Evolutionary conservation across 2,113 vertebrate species (phyloP).

Genomic region (Prochilodus magdalenae): DNA sequence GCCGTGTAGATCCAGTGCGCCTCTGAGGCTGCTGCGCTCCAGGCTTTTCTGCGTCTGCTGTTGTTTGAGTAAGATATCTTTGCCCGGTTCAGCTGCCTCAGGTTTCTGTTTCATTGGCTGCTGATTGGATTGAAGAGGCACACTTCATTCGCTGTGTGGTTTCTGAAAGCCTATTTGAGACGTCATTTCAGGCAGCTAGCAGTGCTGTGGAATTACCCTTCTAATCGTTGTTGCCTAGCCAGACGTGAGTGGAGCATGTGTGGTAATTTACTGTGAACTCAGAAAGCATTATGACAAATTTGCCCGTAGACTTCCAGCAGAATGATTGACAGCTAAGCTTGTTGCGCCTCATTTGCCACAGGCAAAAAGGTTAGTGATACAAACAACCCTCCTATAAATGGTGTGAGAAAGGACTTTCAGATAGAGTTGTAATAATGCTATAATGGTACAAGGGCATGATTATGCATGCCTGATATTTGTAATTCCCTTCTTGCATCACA

Average conservation of each 20-base stretch:
- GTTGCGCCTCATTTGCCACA: constrained; percentile 3
- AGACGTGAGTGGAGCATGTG: constrained; percentile 3
- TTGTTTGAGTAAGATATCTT: constrained; percentile 21
- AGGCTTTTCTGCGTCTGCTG: not conserved
- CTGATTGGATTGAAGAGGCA: constrained; percentile 15
- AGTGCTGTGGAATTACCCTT: constrained; percentile 31
- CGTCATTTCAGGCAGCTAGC: constrained; percentile 28
- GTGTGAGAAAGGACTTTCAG: constrained; percentile 1
- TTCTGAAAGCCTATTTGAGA: constrained; percentile 33
- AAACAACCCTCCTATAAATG: not conserved
- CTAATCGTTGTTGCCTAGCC: constrained; percentile 35
- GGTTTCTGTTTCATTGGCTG: not conserved
- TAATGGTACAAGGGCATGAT: constrained; percentile 1
- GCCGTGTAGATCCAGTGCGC: not conserved
- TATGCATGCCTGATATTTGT: not conserved
- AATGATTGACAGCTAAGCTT: constrained; percentile 29
- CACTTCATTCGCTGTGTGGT: constrained; percentile 35
- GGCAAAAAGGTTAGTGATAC: constrained; percentile 7
- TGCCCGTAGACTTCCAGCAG: not conserved
- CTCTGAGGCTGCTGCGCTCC: not conserved
- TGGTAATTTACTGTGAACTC: constrained; percentile 38
- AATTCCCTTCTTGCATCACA: not conserved
- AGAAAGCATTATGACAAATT: constrained; percentile 14
- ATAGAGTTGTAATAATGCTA: constrained; percentile 5
- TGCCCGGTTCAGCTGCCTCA: not conserved